These are phyloP conservation scores for cattle (Bos taurus) DNA, from an alignment of 2,113 vertebrate species.

Conservation along the genomic window DNA sequence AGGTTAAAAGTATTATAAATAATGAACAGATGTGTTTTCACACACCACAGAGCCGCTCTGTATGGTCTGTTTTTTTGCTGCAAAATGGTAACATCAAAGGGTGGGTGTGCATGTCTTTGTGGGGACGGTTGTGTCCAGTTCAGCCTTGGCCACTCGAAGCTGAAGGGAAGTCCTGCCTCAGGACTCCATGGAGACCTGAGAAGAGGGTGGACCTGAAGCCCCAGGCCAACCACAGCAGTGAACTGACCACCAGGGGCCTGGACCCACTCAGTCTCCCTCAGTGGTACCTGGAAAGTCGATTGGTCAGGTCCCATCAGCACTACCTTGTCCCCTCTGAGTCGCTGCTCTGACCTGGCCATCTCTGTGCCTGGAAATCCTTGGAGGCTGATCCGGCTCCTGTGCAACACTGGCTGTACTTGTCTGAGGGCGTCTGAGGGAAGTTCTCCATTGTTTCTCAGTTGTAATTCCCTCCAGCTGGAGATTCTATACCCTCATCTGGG, in stretches of 20 bases:
- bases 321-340: background rate
- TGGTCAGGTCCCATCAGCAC: fast-evolving
- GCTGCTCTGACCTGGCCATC: fast-evolving
- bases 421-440: fast-evolving
- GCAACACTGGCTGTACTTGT: fast-evolving
- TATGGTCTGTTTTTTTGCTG: background rate
- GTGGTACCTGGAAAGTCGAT: fast-evolving
- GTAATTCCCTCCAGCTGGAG: background rate
- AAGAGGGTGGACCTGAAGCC: fast-evolving
- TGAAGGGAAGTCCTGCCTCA: fast-evolving
- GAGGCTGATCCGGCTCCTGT: fast-evolving
- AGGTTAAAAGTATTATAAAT: background rate
- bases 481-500: background rate
- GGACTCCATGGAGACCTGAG: fast-evolving
- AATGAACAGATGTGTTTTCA: background rate
- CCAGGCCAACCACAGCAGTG: fast-evolving
- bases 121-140: fast-evolving
- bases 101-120: fast-evolving
- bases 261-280: background rate
- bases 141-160: fast-evolving
- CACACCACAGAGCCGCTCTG: fast-evolving
- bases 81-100: fast-evolving
- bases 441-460: too few species aligned
- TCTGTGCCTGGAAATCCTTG: background rate
- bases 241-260: fast-evolving